A percentile compares a stretch with the other conserved stretches of the same genome.
These are phyloP conservation scores for Steromphala cineraria DNA, from an alignment of 2,888 invertebrate genomes.

Conservation along the genomic window DNA sequence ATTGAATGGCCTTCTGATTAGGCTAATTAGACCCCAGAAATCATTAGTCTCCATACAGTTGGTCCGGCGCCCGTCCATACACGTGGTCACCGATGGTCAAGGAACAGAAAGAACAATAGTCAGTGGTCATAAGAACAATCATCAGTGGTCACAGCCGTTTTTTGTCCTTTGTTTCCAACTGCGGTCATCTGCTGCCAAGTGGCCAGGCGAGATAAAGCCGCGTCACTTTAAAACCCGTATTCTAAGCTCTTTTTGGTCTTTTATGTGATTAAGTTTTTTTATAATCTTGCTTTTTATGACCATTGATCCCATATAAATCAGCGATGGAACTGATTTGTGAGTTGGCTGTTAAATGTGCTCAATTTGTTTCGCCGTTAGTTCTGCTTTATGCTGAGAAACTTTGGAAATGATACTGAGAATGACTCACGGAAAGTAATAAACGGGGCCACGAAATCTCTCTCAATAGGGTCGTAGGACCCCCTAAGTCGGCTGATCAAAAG, in stretches of 20 bases:
- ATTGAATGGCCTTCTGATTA: background rate
- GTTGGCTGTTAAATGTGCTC: background rate
- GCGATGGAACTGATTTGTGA: constrained; percentile 14
- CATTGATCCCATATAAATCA: constrained; percentile 8
- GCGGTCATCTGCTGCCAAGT: background rate
- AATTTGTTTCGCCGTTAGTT: constrained; percentile 7
- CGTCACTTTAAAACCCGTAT: background rate
- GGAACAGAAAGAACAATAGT: too few relatives aligned
- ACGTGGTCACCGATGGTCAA: too few relatives aligned
- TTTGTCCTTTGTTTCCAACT: background rate
- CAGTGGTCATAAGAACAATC: background rate
- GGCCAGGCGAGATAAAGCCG: background rate
- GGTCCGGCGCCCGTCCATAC: background rate
- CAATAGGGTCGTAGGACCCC: background rate
- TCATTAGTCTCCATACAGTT: background rate
- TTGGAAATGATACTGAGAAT: background rate
- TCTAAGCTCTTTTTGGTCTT: constrained; percentile 8
- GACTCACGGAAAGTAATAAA: constrained; percentile 3
- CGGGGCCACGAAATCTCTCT: background rate
- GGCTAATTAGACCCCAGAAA: background rate
- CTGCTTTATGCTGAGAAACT: background rate
- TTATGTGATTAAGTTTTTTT: constrained; percentile 16
- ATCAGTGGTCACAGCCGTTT: background rate
- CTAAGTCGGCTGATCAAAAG: constrained; percentile 1
- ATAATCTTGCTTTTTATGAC: constrained; percentile 4